phyloP scores from a whole-genome alignment of 2,888 invertebrate species.

The Actias luna region DNA sequence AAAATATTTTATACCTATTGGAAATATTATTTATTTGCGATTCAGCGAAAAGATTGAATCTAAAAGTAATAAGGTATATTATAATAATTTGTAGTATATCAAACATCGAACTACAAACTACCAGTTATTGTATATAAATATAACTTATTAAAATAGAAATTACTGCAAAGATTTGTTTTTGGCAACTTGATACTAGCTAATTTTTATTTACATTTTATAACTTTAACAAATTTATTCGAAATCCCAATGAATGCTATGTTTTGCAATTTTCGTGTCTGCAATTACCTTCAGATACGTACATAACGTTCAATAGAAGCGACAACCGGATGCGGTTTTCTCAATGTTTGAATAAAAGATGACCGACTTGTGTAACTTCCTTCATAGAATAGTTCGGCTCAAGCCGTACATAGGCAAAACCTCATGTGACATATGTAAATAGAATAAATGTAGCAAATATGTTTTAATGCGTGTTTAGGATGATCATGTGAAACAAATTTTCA shows the following conservation, averaged over 20 bases:
- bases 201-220: too few relatives aligned
- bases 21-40: too few relatives aligned
- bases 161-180: background rate
- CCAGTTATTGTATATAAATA: background rate
- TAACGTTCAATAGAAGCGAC: slow-evolving; percentile 40
- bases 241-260: background rate
- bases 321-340: slow-evolving; percentile 58
- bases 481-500: background rate
- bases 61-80: too few relatives aligned
- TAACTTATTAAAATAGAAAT: background rate
- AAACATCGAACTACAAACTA: too few relatives aligned
- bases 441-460: slow-evolving; percentile 24
- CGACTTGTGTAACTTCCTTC: slow-evolving; percentile 63
- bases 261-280: background rate
- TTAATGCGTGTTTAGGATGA: background rate
- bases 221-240: too few relatives aligned
- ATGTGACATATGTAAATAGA: slow-evolving; percentile 21
- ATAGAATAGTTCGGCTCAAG: slow-evolving; percentile 30
- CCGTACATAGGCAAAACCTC: slow-evolving; percentile 28
- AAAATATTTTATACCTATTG: too few relatives aligned
- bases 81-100: too few relatives aligned
- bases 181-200: background rate
- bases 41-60: too few relatives aligned
- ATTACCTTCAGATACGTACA: background rate
- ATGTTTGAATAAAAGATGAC: slow-evolving; percentile 61